These are phyloP conservation scores for Enteromius trimaculatus DNA, from an alignment of 2,797 vertebrate genomes.

Conservation along the genomic window DNA sequence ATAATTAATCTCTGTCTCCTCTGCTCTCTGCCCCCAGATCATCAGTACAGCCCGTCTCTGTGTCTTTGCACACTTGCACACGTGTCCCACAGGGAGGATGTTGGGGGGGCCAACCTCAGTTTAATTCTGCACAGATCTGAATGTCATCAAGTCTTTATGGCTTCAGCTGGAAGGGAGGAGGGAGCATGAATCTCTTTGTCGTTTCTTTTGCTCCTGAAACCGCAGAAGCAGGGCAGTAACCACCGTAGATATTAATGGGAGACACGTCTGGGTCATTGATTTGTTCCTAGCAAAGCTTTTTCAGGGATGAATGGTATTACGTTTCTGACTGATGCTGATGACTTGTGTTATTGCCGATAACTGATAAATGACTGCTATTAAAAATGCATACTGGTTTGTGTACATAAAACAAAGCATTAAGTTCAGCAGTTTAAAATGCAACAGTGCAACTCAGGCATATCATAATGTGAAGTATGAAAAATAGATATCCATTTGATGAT, in stretches of 20 bases:
- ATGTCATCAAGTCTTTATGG: slow-evolving; percentile 59
- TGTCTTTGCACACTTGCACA: slow-evolving; percentile 45
- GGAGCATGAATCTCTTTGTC: slow-evolving; percentile 26
- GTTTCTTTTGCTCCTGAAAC: slow-evolving; percentile 10
- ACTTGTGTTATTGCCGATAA: background rate
- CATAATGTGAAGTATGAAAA: background rate
- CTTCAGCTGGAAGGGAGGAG: slow-evolving; percentile 39
- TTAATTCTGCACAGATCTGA: slow-evolving; percentile 62
- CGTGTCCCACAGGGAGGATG: slow-evolving; percentile 48
- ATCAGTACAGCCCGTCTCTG: slow-evolving; percentile 47
- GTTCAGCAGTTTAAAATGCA: background rate
- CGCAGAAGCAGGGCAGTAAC: background rate
- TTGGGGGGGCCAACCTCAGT: slow-evolving; percentile 38
- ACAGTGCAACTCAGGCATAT: background rate
- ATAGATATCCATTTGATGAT: background rate
- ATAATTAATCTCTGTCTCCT: slow-evolving; percentile 78
- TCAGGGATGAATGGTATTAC: background rate
- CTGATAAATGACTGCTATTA: background rate
- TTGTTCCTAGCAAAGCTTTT: background rate
- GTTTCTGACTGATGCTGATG: background rate
- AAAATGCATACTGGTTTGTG: background rate
- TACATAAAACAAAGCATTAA: background rate
- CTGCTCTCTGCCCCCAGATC: slow-evolving; percentile 50
- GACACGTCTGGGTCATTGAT: background rate
- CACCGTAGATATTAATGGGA: background rate